Percentiles rank a stretch among this genome's conserved stretches.
phyloP scores from a whole-genome alignment of 1,140 invertebrate genomes.

The Nebria ingens region DNA sequence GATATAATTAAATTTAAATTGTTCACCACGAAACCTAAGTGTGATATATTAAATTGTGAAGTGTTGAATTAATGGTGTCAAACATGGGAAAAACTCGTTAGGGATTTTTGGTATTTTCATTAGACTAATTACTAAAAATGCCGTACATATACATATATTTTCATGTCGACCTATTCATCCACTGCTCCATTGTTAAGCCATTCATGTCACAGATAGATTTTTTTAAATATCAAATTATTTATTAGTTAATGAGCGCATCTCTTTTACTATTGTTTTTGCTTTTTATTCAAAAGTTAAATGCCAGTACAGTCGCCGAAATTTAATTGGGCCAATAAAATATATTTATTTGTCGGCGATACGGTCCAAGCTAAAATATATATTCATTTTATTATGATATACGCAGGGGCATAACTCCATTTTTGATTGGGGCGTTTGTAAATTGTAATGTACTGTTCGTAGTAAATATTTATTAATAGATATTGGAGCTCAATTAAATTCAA shows the following conservation, averaged over 20 bases:
- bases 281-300: no score
- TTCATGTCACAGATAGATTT: neutral
- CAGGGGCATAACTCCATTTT: no score
- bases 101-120: neutral
- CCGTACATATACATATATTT: neutral
- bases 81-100: conserved; percentile 2
- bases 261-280: no score
- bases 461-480: no score
- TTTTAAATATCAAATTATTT: neutral
- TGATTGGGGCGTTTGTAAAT: no score
- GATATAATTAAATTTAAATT: conserved; percentile 2
- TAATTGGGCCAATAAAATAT: no score
- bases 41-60: neutral
- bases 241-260: no score
- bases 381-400: no score
- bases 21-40: neutral
- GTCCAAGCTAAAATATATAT: no score
- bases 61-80: neutral
- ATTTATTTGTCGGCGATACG: no score
- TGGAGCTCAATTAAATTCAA: no score
- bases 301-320: neutral
- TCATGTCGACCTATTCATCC: neutral
- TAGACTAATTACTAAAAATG: neutral
- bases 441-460: no score
- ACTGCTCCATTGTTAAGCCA: neutral